Conservation (phyloP, 2,113 vertebrate species). For the Scalopus aquaticus region DNA sequence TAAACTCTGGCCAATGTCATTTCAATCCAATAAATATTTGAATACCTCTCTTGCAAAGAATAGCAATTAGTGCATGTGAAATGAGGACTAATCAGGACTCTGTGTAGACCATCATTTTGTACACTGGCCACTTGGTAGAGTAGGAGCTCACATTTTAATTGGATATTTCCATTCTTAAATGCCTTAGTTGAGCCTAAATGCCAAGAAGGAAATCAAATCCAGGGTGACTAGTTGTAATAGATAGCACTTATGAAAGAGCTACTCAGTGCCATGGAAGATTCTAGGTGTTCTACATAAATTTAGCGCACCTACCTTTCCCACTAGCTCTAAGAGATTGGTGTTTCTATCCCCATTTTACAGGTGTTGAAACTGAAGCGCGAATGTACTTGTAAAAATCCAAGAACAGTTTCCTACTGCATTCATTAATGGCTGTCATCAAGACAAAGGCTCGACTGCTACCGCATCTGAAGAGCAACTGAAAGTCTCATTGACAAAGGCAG, state of each 20-base stretch:
- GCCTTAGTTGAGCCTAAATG: background rate
- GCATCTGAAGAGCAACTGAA: constrained; percentile 40
- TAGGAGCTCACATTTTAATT: background rate
- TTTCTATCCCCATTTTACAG: background rate
- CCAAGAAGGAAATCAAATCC: constrained; percentile 7
- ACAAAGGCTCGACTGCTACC: background rate
- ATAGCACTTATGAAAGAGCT: background rate
- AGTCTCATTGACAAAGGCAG: background rate
- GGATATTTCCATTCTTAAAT: background rate
- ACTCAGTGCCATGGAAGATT: background rate
- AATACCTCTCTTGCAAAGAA: constrained; percentile 11
- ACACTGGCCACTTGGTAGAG: constrained; percentile 11
- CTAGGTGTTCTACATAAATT: background rate
- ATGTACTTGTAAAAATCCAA: background rate
- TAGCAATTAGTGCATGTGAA: background rate
- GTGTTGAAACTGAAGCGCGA: constrained; percentile 10
- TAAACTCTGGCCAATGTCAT: constrained; percentile 31
- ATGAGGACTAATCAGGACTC: background rate
- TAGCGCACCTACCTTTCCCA: background rate
- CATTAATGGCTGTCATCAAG: background rate
- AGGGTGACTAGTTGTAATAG: background rate
- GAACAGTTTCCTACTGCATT: constrained; percentile 9
- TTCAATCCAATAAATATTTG: constrained; percentile 49
- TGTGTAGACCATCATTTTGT: constrained; percentile 11
- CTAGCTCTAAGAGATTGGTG: background rate